phyloP scores from a whole-genome alignment of 2,797 vertebrate species.

The Typhlichthys eigenmanni region DNA sequence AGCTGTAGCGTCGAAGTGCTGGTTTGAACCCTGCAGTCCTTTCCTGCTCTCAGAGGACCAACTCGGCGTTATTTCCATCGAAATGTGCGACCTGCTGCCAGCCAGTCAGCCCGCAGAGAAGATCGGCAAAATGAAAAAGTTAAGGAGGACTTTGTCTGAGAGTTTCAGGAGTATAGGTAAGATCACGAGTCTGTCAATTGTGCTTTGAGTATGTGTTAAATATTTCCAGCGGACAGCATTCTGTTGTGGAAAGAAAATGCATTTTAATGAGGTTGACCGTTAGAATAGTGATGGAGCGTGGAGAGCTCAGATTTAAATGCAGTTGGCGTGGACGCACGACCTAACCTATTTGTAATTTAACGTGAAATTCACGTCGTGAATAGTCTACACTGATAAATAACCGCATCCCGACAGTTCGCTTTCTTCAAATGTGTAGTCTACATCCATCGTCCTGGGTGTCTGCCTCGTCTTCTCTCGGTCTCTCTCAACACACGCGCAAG shows the following conservation, averaged over 20 bases:
- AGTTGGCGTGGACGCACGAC: no score
- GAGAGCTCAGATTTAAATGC: no score
- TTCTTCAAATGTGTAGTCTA: background rate
- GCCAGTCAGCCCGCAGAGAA: constrained; percentile 84
- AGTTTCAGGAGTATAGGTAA: constrained; percentile 94
- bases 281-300: no score
- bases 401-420: background rate
- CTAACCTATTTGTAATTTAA: background rate
- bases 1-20: constrained; percentile 46
- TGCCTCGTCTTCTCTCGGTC: background rate
- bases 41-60: constrained; percentile 16
- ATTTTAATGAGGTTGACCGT: no score
- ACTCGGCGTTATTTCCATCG: constrained; percentile 21
- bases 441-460: background rate
- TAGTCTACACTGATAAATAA: background rate
- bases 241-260: background rate
- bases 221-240: constrained; percentile 26
- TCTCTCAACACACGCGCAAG: background rate
- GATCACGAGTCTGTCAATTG: constrained; percentile 37
- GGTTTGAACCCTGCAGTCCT: constrained; percentile 22
- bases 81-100: constrained; percentile 88
- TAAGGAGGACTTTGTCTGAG: constrained; percentile 96
- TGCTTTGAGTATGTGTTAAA: constrained; percentile 21
- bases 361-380: background rate
- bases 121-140: constrained; percentile 95